These are phyloP conservation scores for Lasiurus cinereus DNA, from an alignment of 2,113 vertebrate genomes.

Conservation along the genomic window DNA sequence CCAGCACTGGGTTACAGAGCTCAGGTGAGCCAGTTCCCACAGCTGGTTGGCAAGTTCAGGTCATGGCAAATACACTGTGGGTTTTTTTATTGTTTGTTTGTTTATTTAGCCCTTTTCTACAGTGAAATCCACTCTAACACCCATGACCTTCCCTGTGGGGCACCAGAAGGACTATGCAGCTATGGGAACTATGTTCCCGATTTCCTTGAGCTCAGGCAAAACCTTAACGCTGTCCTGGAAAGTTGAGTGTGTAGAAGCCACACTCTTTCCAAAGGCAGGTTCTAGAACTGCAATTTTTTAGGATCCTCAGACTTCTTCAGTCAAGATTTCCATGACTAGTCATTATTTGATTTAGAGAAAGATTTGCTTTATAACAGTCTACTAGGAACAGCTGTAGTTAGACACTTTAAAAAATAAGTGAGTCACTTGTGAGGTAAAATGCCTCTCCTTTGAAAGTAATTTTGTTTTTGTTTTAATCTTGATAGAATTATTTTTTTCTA, in stretches of 20 bases:
- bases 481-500: background rate
- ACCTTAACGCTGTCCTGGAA: background rate
- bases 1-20: background rate
- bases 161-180: background rate
- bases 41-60: background rate
- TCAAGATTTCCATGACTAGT: background rate
- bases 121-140: background rate
- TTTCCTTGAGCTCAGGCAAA: background rate
- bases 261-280: background rate
- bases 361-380: background rate
- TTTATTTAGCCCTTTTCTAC: background rate
- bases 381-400: background rate
- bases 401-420: background rate
- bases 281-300: background rate
- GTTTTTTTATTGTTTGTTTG: background rate
- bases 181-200: background rate
- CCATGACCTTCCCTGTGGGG: background rate
- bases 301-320: background rate
- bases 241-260: background rate
- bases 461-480: background rate
- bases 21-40: background rate
- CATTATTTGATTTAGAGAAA: background rate
- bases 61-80: background rate
- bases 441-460: background rate
- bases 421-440: background rate